Base-by-base conservation (phyloP, 2,797 vertebrate genomes). In the Hafferia zeledoni region DNA sequence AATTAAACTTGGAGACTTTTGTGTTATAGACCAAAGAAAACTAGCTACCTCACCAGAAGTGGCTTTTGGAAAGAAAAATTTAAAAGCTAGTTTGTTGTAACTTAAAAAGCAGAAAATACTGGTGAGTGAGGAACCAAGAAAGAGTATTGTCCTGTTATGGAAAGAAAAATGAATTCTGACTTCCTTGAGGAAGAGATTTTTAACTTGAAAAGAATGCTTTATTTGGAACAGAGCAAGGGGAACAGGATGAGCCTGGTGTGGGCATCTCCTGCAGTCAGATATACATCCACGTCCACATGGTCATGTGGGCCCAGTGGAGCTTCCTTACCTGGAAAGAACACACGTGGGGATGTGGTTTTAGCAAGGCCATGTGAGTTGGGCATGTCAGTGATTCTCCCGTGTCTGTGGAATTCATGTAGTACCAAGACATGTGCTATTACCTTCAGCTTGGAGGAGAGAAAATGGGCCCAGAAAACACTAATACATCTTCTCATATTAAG, bases 291-390 rank as follows among this genome's bases (percentile, higher is more conserved):
- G 23, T 55, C 31, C 46, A 60, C 17, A 11, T 52, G 13, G 11
- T 37, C 75, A 27, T 30, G 46, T 52, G 80, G 22, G 17, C 30
- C 46, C 59, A 53, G 20, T 39, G 17, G 22, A 55, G 12, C 63
- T 55, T 79, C 33, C 15, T 60, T n/a, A 44, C 20, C n/a, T 44
- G 43, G 24, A 39, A 17, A 12, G 16, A 33, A 41, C 35, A 41
- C 0, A 1, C 0, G 1, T 7, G 31, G 27, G 2, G 24, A 20
- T 69, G 25, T 70, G 46, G 13, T 30, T 57, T 77, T 46, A n/a
- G 13, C 20, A n/a, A 61, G 22, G 31, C 55, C 5, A 1, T 39
- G 41, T 24, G 15, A 33, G 41, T 41, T 43, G 30, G 28, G 35
- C 25, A 6, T 14, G 43, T 31, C 19, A 12, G 70, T n/a, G n/a